Percentiles rank a stretch among this genome's conserved stretches.
phyloP scores from a whole-genome alignment of 2,113 vertebrate species.

The Ctenodactylus gundi region DNA sequence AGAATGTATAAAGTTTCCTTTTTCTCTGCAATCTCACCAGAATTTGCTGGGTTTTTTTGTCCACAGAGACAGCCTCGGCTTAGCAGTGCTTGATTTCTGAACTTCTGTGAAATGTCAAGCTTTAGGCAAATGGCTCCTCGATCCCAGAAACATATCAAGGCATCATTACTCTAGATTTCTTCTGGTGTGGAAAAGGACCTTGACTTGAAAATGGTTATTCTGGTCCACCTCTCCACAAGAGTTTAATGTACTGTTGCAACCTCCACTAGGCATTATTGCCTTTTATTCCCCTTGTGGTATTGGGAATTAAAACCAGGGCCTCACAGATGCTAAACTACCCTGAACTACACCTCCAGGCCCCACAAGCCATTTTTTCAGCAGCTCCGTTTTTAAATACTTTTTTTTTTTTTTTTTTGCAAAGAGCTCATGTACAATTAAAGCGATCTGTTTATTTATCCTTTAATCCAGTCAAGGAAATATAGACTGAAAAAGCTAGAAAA shows the following conservation, averaged over 20 bases:
- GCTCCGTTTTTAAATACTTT: slow-evolving; percentile 5
- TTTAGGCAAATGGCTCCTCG: not conserved
- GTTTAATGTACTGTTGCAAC: not conserved
- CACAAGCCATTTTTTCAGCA: not conserved
- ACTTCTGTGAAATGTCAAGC: not conserved
- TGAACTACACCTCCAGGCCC: too few relatives aligned
- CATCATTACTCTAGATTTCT: not conserved
- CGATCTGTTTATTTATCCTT: not conserved
- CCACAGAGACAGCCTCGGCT: not conserved
- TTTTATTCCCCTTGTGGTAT: too few relatives aligned
- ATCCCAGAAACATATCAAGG: not conserved
- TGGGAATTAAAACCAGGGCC: too few relatives aligned
- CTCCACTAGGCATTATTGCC: too few relatives aligned
- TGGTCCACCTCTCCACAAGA: not conserved
- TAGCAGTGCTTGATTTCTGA: not conserved
- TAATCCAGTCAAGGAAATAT: not conserved
- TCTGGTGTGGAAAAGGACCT: not conserved
- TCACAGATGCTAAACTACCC: too few relatives aligned
- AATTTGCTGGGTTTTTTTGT: too few relatives aligned
- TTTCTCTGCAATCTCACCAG: too few relatives aligned
- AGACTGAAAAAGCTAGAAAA: not conserved
- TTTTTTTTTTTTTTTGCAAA: not conserved
- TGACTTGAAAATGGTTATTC: not conserved
- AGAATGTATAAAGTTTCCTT: too few relatives aligned
- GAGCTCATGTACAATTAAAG: not conserved